These are phyloP conservation scores for Chamaea fasciata DNA, from an alignment of 2,113 vertebrate species.

Conservation along the genomic window DNA sequence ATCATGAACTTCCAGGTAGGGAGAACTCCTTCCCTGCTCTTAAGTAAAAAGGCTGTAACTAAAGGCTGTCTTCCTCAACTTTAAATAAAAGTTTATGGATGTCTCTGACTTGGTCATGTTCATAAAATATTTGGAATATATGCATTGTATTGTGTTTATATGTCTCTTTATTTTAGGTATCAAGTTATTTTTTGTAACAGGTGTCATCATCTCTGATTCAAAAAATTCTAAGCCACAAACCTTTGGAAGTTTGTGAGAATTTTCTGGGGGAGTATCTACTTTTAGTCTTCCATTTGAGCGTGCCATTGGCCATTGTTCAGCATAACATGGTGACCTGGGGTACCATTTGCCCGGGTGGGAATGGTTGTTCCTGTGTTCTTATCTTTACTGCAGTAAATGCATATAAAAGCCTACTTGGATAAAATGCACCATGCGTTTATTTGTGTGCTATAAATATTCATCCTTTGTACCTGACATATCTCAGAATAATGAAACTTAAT, in stretches of 20 bases:
- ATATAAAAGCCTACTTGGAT: neutral
- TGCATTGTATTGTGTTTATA: neutral
- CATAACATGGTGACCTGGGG: neutral
- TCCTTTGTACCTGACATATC: neutral
- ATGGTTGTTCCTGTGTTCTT: neutral
- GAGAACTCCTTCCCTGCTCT: neutral
- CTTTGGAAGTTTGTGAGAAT: neutral
- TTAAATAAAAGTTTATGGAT: neutral
- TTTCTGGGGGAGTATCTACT: neutral
- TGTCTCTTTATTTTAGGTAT: neutral
- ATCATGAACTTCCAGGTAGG: conserved; percentile 93
- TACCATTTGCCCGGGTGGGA: neutral
- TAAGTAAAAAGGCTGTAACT: neutral
- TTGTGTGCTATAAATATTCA: conserved; percentile 9
- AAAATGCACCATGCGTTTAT: neutral
- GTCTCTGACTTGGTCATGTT: neutral
- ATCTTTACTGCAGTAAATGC: neutral
- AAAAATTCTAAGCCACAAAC: neutral
- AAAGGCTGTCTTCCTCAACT: neutral
- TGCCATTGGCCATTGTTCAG: neutral
- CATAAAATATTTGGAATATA: neutral
- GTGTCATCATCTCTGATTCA: neutral
- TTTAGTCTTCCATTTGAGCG: neutral
- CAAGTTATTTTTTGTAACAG: neutral
- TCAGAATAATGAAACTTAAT: neutral